Evolutionary conservation across 2,888 invertebrate genomes (phyloP).

Genomic region (Drosophila macrothrix): DNA sequence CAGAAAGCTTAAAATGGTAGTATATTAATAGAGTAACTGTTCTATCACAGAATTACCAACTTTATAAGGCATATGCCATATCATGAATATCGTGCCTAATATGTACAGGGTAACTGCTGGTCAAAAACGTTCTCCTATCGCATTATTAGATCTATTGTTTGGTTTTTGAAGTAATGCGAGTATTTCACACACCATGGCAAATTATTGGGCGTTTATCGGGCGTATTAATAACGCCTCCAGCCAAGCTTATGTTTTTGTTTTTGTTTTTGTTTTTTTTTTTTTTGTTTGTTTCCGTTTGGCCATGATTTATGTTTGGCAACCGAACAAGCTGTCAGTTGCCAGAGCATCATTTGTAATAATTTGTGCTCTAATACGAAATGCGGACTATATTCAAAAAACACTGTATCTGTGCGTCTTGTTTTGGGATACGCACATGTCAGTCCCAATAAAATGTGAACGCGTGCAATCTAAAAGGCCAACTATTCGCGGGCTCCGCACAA

Average conservation of each 20-base stretch:
- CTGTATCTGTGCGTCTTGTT: constrained; percentile 37
- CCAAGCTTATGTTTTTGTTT: constrained; percentile 8
- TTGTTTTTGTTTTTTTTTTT: background rate
- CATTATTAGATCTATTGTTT: background rate
- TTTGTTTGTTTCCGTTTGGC: background rate
- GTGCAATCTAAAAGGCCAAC: constrained; percentile 25
- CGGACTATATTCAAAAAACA: constrained; percentile 31
- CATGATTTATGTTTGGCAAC: constrained; percentile 67
- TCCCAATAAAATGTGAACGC: constrained; percentile 3
- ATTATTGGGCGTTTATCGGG: constrained; percentile 70
- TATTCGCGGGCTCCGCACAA: background rate
- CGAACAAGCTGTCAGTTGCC: constrained; percentile 61
- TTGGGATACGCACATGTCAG: constrained; percentile 5
- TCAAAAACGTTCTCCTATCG: background rate
- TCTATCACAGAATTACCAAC: background rate
- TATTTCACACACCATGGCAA: constrained; percentile 43
- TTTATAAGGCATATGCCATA: background rate
- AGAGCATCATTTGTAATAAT: constrained; percentile 78
- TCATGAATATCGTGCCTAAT: background rate
- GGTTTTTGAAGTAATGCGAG: background rate
- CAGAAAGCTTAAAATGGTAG: rapidly evolving
- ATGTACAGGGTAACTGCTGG: background rate
- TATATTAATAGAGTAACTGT: background rate
- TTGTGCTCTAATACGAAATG: constrained; percentile 62
- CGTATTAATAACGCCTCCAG: constrained; percentile 56